phyloP scores from a whole-genome alignment of 2,113 vertebrate genomes.

The Stegastes partitus region DNA sequence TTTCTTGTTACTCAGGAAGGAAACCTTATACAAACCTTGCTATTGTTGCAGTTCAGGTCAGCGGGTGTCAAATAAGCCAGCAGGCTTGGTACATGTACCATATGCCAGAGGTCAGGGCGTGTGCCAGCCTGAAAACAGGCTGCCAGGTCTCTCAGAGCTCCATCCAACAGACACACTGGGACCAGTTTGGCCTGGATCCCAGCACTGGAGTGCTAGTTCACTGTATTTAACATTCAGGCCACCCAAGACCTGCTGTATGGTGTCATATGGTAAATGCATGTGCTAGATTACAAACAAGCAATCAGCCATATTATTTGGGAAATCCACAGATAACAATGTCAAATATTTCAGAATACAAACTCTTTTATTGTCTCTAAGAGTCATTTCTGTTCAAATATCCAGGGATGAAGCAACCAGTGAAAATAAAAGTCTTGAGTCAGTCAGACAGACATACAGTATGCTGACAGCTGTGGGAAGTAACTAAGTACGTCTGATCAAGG shows the following conservation, averaged over 20 bases:
- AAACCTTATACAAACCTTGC: constrained; percentile 35
- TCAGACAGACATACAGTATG: too few relatives aligned
- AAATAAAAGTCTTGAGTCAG: background rate
- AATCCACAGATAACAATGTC: background rate
- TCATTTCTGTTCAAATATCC: background rate
- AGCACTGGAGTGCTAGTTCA: constrained; percentile 18
- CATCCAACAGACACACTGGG: constrained; percentile 56
- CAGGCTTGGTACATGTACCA: constrained; percentile 73
- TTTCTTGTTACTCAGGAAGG: constrained; percentile 18
- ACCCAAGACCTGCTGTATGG: constrained; percentile 16
- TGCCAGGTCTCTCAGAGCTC: constrained; percentile 68
- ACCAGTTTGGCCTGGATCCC: constrained; percentile 30
- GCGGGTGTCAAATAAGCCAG: constrained; percentile 67
- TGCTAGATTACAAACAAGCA: constrained; percentile 5
- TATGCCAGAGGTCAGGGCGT: constrained; percentile 77
- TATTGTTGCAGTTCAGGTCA: constrained; percentile 59
- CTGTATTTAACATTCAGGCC: constrained; percentile 31
- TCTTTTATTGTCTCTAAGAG: background rate
- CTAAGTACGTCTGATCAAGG: too few relatives aligned
- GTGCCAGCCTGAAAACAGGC: constrained; percentile 67
- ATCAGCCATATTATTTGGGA: background rate
- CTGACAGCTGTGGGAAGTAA: too few relatives aligned
- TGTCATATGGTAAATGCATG: constrained; percentile 5
- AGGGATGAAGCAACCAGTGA: too few relatives aligned
- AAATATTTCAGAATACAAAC: background rate